Evolutionary conservation across 2,797 vertebrate species (phyloP).

Genomic region (Macroramphosus scolopax): DNA sequence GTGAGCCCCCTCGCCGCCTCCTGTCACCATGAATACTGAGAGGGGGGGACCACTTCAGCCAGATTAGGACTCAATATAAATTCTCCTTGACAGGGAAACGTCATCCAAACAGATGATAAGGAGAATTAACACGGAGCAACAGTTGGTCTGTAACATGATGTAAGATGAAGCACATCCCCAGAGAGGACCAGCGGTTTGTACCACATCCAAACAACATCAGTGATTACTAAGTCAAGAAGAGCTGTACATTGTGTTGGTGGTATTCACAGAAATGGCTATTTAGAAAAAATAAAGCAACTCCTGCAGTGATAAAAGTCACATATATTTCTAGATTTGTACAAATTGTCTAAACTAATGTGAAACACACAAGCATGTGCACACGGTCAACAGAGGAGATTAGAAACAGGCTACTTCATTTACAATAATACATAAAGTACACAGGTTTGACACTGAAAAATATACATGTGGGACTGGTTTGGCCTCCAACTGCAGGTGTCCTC

Average conservation of each 20-base stretch:
- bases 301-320: conserved; percentile 28
- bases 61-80: conserved; percentile 18
- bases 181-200: too few relatives aligned
- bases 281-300: conserved; percentile 34
- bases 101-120: conserved; percentile 31
- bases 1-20: conserved; percentile 15
- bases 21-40: conserved; percentile 38
- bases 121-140: neutral
- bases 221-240: too few relatives aligned
- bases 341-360: conserved; percentile 38
- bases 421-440: conserved; percentile 41
- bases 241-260: too few relatives aligned
- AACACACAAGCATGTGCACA: conserved; percentile 51
- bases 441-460: conserved; percentile 58
- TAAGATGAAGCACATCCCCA: too few relatives aligned
- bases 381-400: conserved; percentile 26
- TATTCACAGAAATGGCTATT: conserved; percentile 4
- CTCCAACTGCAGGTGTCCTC: conserved; percentile 9
- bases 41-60: conserved; percentile 35
- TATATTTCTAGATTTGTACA: conserved; percentile 40
- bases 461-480: conserved; percentile 44
- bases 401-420: conserved; percentile 31
- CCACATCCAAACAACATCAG: too few relatives aligned
- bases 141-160: conserved; percentile 22
- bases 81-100: conserved; percentile 27